Conservation (phyloP, 2,113 vertebrate genomes). For the Chascanopsetta lugubris region DNA sequence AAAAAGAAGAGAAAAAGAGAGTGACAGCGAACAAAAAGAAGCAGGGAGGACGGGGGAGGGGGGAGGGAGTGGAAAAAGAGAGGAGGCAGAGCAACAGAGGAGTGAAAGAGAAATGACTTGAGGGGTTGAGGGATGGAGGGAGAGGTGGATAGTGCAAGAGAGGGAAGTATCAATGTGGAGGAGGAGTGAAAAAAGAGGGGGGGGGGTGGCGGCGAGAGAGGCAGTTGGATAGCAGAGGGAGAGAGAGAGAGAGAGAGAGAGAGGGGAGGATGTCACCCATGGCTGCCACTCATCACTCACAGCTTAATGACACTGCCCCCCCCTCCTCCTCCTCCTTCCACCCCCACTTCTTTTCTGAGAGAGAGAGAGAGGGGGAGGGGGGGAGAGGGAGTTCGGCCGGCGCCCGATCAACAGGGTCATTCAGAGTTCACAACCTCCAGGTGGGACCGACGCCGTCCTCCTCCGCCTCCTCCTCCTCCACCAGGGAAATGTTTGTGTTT, state of each 20-base stretch:
- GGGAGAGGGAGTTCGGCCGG: slow-evolving; percentile 87
- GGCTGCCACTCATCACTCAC: slow-evolving; percentile 85
- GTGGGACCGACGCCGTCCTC: too few relatives aligned
- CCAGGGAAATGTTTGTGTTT: slow-evolving; percentile 50
- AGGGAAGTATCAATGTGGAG: slow-evolving; percentile 60
- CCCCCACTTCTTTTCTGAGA: slow-evolving; percentile 66
- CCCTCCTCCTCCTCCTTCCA: slow-evolving; percentile 60
- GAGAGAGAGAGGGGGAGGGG: slow-evolving; percentile 83
- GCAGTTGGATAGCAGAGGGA: too few relatives aligned
- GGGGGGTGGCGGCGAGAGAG: too few relatives aligned
- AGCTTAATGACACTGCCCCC: slow-evolving; percentile 81
- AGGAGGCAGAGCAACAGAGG: slow-evolving; percentile 66
- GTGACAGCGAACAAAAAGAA: slow-evolving; percentile 73
- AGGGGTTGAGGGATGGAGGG: slow-evolving; percentile 73
- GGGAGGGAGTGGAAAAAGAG: slow-evolving; percentile 65
- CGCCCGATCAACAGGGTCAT: slow-evolving; percentile 94
- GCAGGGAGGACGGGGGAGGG: slow-evolving; percentile 30
- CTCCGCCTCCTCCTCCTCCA: too few relatives aligned
- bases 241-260: slow-evolving; percentile 18
- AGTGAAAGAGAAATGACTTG: slow-evolving; percentile 72
- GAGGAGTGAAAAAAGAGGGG: slow-evolving; percentile 44
- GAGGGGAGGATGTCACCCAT: slow-evolving; percentile 77
- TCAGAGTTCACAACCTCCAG: slow-evolving; percentile 97
- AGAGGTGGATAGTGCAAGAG: slow-evolving; percentile 63
- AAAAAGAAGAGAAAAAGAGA: slow-evolving; percentile 59